phyloP scores from a whole-genome alignment of 1,140 invertebrate genomes.

The Listronotus oregonensis region DNA sequence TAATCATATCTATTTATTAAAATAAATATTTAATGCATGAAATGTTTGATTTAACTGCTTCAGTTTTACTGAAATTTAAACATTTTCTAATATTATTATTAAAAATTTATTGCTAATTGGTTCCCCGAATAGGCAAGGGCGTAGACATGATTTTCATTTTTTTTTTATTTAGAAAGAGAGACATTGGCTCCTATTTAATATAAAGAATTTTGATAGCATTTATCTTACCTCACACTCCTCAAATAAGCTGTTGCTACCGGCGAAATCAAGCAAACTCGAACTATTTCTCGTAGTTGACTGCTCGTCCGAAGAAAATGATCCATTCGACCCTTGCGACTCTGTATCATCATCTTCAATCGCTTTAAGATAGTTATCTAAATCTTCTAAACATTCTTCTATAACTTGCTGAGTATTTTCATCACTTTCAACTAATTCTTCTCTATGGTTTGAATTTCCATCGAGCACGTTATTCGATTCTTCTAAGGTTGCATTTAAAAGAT shows the following conservation, averaged over 20 bases:
- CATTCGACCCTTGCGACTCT: slow-evolving; percentile 29
- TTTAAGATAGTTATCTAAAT: slow-evolving; percentile 52
- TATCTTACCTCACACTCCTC: slow-evolving; percentile 1
- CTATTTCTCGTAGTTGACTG: slow-evolving; percentile 6
- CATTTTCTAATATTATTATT: no score
- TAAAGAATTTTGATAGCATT: no score
- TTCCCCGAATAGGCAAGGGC: no score
- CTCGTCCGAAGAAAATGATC: not conserved
- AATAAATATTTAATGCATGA: no score
- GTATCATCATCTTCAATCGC: slow-evolving; percentile 18
- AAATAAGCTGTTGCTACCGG: not conserved
- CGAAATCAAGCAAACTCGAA: not conserved
- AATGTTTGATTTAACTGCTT: no score
- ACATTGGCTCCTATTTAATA: no score
- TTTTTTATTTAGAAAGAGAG: no score
- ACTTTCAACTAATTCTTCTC: slow-evolving; percentile 18
- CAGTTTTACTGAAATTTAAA: no score
- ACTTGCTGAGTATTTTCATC: slow-evolving; percentile 32
- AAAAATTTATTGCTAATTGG: no score
- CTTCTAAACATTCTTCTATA: slow-evolving; percentile 51
- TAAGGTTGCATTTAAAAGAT: slow-evolving; percentile 46
- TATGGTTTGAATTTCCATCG: slow-evolving; percentile 23
- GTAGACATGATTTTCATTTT: no score
- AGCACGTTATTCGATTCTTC: slow-evolving; percentile 19
- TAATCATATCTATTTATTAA: not conserved